Evolutionary conservation across 2,797 vertebrate species (phyloP).

Genomic region (Rhinichthys osculus): DNA sequence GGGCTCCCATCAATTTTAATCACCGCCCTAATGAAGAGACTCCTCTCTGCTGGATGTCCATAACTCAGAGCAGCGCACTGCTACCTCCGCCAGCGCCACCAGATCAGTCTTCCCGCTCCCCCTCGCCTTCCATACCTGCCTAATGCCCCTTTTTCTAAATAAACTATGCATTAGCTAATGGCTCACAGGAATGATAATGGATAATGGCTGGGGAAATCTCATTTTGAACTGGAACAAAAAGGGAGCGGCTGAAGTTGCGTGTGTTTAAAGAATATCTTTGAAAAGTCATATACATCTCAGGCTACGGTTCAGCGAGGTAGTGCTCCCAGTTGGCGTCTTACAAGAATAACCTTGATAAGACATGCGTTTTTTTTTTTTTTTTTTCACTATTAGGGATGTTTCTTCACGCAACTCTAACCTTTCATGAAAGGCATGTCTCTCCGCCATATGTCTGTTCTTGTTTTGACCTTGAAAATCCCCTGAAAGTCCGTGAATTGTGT

Average conservation of each 20-base stretch:
- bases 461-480: conserved; percentile 30
- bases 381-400: conserved; percentile 41
- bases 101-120: conserved; percentile 74
- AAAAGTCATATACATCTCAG: conserved; percentile 27
- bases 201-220: conserved; percentile 73
- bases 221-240: conserved; percentile 57
- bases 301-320: conserved; percentile 36
- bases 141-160: conserved; percentile 82
- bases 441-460: conserved; percentile 38
- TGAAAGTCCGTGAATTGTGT: not conserved
- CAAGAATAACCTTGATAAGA: conserved; percentile 51
- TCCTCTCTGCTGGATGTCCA: conserved; percentile 84
- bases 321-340: conserved; percentile 36
- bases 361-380: not conserved
- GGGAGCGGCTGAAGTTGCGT: conserved; percentile 32
- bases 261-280: conserved; percentile 43
- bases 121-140: conserved; percentile 67
- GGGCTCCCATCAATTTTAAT: conserved; percentile 87
- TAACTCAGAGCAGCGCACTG: conserved; percentile 82
- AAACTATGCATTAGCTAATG: conserved; percentile 80
- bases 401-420: conserved; percentile 42
- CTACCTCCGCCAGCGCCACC: conserved; percentile 73
- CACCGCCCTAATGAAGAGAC: conserved; percentile 86
- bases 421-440: conserved; percentile 39
- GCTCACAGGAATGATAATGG: conserved; percentile 71